A percentile compares a stretch with the other conserved stretches of the same genome.
Evolutionary conservation across 2,797 vertebrate species (phyloP).

Genomic region (Phoxinus dragarum): DNA sequence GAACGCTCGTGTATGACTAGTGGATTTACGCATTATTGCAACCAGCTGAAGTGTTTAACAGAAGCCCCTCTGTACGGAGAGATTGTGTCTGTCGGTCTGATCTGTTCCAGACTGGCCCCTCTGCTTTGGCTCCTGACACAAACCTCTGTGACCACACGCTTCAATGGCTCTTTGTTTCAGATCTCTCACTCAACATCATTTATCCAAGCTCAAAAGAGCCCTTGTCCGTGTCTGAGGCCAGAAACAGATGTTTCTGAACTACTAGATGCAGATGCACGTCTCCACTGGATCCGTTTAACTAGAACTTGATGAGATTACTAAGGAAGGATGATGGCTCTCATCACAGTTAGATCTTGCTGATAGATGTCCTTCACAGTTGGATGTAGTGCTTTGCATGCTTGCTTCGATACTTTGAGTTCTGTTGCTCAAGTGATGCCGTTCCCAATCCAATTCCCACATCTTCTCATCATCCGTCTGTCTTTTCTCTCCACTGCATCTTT

Average conservation of each 20-base stretch:
- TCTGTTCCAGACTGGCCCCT: constrained; percentile 40
- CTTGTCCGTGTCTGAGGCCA: constrained; percentile 48
- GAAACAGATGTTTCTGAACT: constrained; percentile 51
- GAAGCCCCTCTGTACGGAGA: constrained; percentile 31
- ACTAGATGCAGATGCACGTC: constrained; percentile 14
- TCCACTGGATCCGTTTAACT: neutral
- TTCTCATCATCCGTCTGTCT: neutral
- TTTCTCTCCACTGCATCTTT: neutral
- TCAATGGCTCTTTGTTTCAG: constrained; percentile 61
- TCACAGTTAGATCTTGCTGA: constrained; percentile 18
- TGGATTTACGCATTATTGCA: constrained; percentile 6
- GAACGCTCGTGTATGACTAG: neutral
- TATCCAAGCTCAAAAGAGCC: constrained; percentile 55
- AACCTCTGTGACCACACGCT: constrained; percentile 42
- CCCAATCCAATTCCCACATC: neutral
- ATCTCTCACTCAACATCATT: constrained; percentile 54
- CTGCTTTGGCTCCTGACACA: constrained; percentile 54
- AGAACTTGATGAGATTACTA: constrained; percentile 19
- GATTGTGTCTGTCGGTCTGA: constrained; percentile 18
- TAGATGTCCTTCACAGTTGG: neutral
- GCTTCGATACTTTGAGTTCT: neutral
- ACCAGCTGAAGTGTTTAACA: constrained; percentile 18
- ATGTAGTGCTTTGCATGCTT: neutral
- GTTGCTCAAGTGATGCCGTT: neutral
- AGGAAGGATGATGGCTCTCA: neutral